Percentiles rank a stretch among this genome's conserved stretches.
phyloP scores from a whole-genome alignment of 2,797 vertebrate species.

The Phaenicophaeus curvirostris region DNA sequence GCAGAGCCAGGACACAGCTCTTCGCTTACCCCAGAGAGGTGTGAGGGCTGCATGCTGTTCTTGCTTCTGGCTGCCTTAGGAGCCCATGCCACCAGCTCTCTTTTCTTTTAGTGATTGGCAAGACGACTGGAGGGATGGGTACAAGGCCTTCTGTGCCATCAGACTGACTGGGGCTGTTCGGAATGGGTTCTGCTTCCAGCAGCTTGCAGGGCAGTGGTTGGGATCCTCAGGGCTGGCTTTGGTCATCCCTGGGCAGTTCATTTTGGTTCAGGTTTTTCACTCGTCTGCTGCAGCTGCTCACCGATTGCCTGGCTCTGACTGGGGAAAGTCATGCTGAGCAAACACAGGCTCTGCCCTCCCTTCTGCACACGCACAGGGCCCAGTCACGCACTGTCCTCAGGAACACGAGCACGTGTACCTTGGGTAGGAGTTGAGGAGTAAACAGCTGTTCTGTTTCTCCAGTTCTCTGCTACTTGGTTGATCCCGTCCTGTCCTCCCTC shows the following conservation, averaged over 20 bases:
- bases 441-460: neutral
- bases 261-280: too few species aligned
- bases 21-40: rapidly evolving
- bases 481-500: too few species aligned
- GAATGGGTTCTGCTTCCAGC: neutral
- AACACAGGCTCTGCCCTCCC: neutral
- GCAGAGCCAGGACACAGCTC: rapidly evolving
- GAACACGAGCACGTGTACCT: rapidly evolving
- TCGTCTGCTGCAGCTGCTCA: rapidly evolving
- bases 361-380: rapidly evolving
- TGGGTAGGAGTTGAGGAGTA: rapidly evolving
- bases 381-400: too few species aligned
- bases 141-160: rapidly evolving
- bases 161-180: rapidly evolving
- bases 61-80: neutral
- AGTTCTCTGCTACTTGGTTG: rapidly evolving
- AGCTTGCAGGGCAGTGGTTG: rapidly evolving
- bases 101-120: neutral
- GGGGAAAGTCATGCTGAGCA: neutral
- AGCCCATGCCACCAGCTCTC: too few species aligned
- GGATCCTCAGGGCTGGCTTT: rapidly evolving
- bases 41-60: neutral
- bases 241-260: too few species aligned
- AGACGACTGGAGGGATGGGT: neutral
- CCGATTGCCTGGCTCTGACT: neutral